Base-by-base conservation (phyloP, 2,888 invertebrate genomes). In the Meteorus colon region DNA sequence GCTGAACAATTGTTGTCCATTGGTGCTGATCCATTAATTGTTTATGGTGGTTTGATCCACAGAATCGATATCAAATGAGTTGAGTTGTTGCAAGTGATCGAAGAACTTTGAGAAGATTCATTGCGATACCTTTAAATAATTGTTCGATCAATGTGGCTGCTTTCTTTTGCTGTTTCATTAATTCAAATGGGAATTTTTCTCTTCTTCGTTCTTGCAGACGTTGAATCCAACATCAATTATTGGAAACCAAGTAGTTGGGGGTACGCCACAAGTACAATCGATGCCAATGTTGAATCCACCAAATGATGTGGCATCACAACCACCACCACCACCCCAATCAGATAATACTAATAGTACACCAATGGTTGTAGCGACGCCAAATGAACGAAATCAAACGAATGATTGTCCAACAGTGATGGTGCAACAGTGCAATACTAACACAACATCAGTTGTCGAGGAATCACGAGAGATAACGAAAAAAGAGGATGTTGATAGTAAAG, bases 191-290 rank as follows among this genome's bases (percentile, higher is more conserved):
- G 34, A 5, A 12, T 41, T 2, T 41, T 12, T 8, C 12, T 41
- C 1, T 34, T 34, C 2, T 41, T 41, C 12, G 41, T 34, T 55
- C 67, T 79, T 75, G 4, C 76, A 88, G 84, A 77, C 86, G 2
- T 78, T 88, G 12, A 88, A 84, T 81, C 84, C 86, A n/a, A 82
- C 55, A 19, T 19, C 88, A 29, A 83, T 89, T 73, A 86, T 89
- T 71, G 85, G 88, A 16, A 88, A 86, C 75, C 88, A 88, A 79
- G 82, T 89, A 60, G 86, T 89, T 12, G 84, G 84, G 16, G 85
- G 86, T 19, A 77, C 84, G 5, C 79, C 84, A 3, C 87, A 85
- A 67, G 83, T 88, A 24, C 89, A 88, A 63, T 76, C 88, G 0
- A 79, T 89, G 77, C 85, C 88, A 4, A 87, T 89, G 69, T 77